Evolutionary conservation across 2,797 vertebrate species (phyloP).

Genomic region (Fundulus diaphanus): DNA sequence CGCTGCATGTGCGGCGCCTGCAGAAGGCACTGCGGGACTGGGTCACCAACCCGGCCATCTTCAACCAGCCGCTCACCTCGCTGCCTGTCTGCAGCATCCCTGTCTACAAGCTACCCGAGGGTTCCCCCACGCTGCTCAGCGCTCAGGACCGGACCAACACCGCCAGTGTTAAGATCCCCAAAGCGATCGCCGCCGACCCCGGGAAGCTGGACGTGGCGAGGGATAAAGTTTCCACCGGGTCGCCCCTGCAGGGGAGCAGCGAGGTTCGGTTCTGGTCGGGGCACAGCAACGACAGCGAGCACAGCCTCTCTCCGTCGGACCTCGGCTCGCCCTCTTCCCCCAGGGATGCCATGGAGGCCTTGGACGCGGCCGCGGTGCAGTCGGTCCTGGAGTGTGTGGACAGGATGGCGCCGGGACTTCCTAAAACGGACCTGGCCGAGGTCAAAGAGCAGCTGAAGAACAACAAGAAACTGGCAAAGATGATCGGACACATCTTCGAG

Average conservation of each 20-base stretch:
- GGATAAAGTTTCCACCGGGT: slow-evolving; percentile 73
- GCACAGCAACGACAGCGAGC: slow-evolving; percentile 92
- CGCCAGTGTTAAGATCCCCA: slow-evolving; percentile 86
- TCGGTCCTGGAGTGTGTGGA: slow-evolving; percentile 95
- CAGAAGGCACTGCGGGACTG: slow-evolving; percentile 98
- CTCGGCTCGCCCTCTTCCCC: slow-evolving; percentile 94
- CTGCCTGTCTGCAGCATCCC: slow-evolving; percentile 98
- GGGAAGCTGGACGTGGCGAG: slow-evolving; percentile 82
- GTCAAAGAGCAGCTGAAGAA: slow-evolving; percentile 92
- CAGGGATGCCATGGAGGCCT: slow-evolving; percentile 88
- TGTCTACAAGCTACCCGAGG: slow-evolving; percentile 94
- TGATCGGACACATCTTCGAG: slow-evolving; percentile 98
- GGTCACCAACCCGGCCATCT: slow-evolving; percentile 96
- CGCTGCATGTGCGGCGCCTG: slow-evolving; percentile 93
- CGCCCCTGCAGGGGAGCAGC: slow-evolving; percentile 77
- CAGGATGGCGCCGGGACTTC: slow-evolving; percentile 88
- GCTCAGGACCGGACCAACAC: slow-evolving; percentile 83
- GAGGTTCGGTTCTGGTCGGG: slow-evolving; percentile 90
- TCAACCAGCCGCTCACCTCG: slow-evolving; percentile 96
- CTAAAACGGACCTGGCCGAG: slow-evolving; percentile 87
- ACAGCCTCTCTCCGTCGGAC: slow-evolving; percentile 93
- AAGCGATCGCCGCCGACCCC: slow-evolving; percentile 84
- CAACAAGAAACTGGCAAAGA: slow-evolving; percentile 97
- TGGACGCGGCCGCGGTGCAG: slow-evolving; percentile 90
- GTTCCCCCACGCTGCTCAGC: slow-evolving; percentile 86